These are phyloP conservation scores for Cardinalis cardinalis DNA, from an alignment of 2,113 vertebrate genomes.

Conservation along the genomic window DNA sequence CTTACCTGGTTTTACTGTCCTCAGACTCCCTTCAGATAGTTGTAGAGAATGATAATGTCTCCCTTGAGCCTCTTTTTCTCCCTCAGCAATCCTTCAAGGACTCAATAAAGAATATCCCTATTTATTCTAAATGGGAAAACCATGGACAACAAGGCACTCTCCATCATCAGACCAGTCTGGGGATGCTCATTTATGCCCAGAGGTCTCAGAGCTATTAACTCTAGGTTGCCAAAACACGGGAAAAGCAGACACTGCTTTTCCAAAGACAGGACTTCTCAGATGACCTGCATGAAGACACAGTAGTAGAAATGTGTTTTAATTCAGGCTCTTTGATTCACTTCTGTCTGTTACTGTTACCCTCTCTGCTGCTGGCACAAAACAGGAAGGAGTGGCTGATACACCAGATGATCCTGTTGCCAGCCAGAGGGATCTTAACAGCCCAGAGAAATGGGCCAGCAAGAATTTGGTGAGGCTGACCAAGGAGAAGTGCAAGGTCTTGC, in stretches of 20 bases:
- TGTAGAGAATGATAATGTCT: not conserved
- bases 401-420: not conserved
- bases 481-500: not conserved
- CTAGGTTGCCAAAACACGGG: not conserved
- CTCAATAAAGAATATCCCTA: not conserved
- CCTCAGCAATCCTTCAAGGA: not conserved
- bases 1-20: too few species aligned
- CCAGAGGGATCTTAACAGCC: not conserved
- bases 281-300: not conserved
- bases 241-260: not conserved
- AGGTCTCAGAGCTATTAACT: not conserved
- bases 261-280: not conserved
- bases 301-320: not conserved
- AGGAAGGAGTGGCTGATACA: not conserved
- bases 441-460: not conserved
- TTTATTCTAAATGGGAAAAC: not conserved
- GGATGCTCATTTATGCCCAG: not conserved
- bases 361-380: not conserved
- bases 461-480: not conserved
- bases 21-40: not conserved
- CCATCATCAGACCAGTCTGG: not conserved
- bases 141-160: not conserved
- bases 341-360: not conserved
- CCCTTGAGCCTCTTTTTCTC: not conserved
- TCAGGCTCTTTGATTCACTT: not conserved